Evolutionary conservation across 1,140 invertebrate species (phyloP), one percentile per base, ranked within the genome.

Genomic region (Brachionus paranguensis): DNA sequence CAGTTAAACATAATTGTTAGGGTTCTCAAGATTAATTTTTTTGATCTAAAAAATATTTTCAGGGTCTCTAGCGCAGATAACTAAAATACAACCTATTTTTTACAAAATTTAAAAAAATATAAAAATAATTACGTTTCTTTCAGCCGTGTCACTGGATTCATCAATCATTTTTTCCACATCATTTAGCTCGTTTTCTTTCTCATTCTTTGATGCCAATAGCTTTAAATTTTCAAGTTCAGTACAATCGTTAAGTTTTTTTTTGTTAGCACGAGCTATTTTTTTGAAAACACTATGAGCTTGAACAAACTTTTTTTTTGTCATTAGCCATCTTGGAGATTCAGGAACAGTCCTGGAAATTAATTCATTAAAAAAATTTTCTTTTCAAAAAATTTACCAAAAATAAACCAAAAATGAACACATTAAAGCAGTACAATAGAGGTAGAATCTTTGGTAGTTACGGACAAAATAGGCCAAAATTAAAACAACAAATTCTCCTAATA

Each of bases 1-100:
- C 87, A 81, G 43, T 81, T 81, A 27, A 81, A 43, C 37, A 64
- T 33, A 10, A 64, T 29, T 24, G 60, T 55, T 45, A 43, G 10
- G 14, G 53, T 43, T 20, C 33, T 27, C 11, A 81, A 1, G 2
- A 81, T 64, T 41, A 81, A 37, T 45, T 81, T 81, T 64, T 43
- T 81, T 60, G 53, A 81, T 81, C 37, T 81, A 45, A 81, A 81
- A 60, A 81, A 64, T 12, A 81, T 64, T 81, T 81, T 81, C n/a
- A 81, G 33, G 12, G 78, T 81, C 20, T 81, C 53, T 24, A 60
- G 8, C 53, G 53, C 53, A 60, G 53, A 20, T 24, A 60, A 60
- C 24, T 29, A 20, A 24, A 45, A n/a, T 37, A 55, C n/a, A 47
- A 64, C 10, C 76, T 55, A 41, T 12, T 7, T n/a, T n/a, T 24